phyloP scores from a whole-genome alignment of 1,140 invertebrate species.

The Periplaneta americana region DNA sequence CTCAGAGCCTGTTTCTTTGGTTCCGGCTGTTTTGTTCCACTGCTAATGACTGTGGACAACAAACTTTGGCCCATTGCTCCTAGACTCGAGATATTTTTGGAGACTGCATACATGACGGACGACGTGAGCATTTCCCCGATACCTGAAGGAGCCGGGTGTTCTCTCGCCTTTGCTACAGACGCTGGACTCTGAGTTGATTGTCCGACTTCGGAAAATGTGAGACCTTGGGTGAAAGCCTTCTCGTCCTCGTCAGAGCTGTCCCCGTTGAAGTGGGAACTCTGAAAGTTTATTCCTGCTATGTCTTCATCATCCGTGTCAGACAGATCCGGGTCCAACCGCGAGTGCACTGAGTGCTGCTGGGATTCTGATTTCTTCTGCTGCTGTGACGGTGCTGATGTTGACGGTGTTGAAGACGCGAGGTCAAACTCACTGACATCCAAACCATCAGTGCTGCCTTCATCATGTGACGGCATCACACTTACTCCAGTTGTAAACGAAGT shows the following conservation, averaged over 20 bases:
- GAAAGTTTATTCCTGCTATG: conserved; percentile 5
- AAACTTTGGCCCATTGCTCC: conserved; percentile 7
- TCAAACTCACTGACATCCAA: conserved; percentile 14
- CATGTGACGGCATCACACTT: conserved; percentile 1
- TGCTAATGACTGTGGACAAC: conserved; percentile 5
- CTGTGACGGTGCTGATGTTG: not conserved
- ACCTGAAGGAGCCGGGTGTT: not conserved
- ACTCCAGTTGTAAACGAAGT: conserved; percentile 3
- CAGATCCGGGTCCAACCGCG: not conserved
- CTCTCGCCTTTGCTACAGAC: not conserved
- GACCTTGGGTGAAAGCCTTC: conserved; percentile 3
- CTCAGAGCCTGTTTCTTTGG: not conserved
- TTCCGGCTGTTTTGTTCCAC: not conserved
- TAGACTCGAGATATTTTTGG: conserved; percentile 8
- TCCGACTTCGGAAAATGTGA: not conserved
- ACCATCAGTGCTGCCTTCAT: conserved; percentile 11
- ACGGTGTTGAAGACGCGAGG: not conserved
- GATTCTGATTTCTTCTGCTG: too few relatives aligned
- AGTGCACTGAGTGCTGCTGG: not conserved
- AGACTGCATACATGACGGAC: not conserved
- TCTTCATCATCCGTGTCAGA: conserved; percentile 9
- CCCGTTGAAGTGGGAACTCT: conserved; percentile 13
- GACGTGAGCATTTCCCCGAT: conserved; percentile 1
- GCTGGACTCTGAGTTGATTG: not conserved
- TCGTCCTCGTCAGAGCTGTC: conserved; percentile 16